phyloP scores from a whole-genome alignment of 2,113 vertebrate species.

The Bostrychus sinensis region DNA sequence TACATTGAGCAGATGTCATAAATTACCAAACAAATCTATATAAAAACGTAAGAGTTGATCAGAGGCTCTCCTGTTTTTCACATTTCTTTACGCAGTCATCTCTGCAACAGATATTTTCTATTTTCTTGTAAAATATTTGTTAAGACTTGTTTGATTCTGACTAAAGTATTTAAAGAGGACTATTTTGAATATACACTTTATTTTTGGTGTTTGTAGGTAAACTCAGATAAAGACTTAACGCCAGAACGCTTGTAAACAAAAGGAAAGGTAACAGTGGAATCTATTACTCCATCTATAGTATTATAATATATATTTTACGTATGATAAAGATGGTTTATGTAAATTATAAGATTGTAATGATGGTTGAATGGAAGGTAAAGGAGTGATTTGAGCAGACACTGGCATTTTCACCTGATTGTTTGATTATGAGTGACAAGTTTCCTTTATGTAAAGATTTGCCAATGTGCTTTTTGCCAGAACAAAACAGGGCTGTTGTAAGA shows the following conservation, averaged over 20 bases:
- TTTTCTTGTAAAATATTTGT: slow-evolving; percentile 66
- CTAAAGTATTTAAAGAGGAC: slow-evolving; percentile 72
- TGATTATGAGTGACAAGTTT: slow-evolving; percentile 24
- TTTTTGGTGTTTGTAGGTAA: slow-evolving; percentile 56
- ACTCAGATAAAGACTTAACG: slow-evolving; percentile 18
- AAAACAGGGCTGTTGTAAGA: background rate
- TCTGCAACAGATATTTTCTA: slow-evolving; percentile 40
- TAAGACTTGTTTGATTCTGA: slow-evolving; percentile 57
- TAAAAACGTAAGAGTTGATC: too few species aligned
- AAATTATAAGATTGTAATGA: slow-evolving; percentile 41
- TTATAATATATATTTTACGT: slow-evolving; percentile 66
- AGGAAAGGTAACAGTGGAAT: slow-evolving; percentile 32
- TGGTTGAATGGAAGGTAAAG: slow-evolving; percentile 28
- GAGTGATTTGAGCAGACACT: slow-evolving; percentile 10
- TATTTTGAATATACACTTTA: slow-evolving; percentile 75
- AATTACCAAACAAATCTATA: slow-evolving; percentile 24
- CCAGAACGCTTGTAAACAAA: slow-evolving; percentile 34
- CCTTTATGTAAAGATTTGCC: slow-evolving; percentile 18
- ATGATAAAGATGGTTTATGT: slow-evolving; percentile 40
- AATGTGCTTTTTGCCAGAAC: slow-evolving; percentile 11
- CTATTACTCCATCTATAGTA: slow-evolving; percentile 46
- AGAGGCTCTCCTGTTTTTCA: slow-evolving; percentile 17
- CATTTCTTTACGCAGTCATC: slow-evolving; percentile 24
- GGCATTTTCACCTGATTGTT: slow-evolving; percentile 28
- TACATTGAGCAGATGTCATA: slow-evolving; percentile 19